phyloP scores from a whole-genome alignment of 2,888 invertebrate species.

The Ceramica pisi region DNA sequence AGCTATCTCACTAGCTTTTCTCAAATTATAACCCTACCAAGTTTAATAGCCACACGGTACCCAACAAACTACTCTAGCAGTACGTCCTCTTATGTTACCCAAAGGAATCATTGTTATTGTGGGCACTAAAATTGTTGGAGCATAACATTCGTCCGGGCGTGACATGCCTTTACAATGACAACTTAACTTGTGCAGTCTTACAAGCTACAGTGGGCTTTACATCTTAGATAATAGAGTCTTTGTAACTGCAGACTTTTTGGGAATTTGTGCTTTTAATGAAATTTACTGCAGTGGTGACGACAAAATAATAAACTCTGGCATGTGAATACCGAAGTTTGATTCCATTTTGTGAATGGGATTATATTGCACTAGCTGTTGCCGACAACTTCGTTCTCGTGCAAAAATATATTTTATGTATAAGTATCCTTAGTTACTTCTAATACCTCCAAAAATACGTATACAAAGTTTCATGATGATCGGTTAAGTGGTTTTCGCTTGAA shows the following conservation, averaged over 20 bases:
- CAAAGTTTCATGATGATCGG: too few species aligned
- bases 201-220: conserved; percentile 37
- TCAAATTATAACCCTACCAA: conserved; percentile 28
- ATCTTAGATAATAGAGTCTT: conserved; percentile 11
- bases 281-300: conserved; percentile 71
- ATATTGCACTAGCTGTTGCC: too few species aligned
- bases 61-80: conserved; percentile 45
- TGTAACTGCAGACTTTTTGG: conserved; percentile 11
- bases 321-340: conserved; percentile 38
- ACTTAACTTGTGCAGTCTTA: conserved; percentile 48
- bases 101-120: conserved; percentile 78
- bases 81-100: conserved; percentile 55
- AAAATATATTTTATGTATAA: too few species aligned
- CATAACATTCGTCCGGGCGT: conserved; percentile 77
- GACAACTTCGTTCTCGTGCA: too few species aligned
- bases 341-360: background rate
- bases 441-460: too few species aligned
- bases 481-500: too few species aligned
- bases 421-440: too few species aligned
- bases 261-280: conserved; percentile 65
- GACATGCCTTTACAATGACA: conserved; percentile 70
- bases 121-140: conserved; percentile 80
- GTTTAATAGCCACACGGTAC: conserved; percentile 48
- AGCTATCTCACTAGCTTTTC: background rate
- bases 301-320: conserved; percentile 60